Conservation (phyloP, 2,113 vertebrate genomes). For the Chamaea fasciata region DNA sequence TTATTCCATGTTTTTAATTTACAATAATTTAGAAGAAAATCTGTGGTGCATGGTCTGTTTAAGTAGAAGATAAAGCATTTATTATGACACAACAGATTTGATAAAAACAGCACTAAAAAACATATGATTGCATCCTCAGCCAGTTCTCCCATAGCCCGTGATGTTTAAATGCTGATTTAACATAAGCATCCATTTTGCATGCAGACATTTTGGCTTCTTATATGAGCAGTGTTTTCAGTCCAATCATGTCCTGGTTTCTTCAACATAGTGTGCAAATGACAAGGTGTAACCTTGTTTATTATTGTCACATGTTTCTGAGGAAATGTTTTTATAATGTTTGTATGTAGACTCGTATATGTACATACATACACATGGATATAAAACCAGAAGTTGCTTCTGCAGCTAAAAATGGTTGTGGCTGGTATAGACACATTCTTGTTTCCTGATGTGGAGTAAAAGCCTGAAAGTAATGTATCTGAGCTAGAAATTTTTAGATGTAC, state of each 20-base stretch:
- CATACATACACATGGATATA: background rate
- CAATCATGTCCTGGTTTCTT: background rate
- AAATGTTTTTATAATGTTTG: background rate
- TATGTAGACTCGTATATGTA: background rate
- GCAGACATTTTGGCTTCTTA: background rate
- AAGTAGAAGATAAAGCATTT: background rate
- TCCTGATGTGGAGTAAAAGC: background rate
- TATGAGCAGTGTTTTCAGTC: background rate
- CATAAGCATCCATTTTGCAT: background rate
- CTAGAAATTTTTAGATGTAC: background rate
- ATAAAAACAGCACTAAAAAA: background rate
- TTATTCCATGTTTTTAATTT: background rate
- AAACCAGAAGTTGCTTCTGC: background rate
- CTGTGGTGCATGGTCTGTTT: background rate
- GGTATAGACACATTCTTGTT: background rate
- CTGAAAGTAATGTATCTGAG: background rate
- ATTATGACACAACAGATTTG: background rate
- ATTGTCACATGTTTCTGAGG: background rate
- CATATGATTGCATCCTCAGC: background rate
- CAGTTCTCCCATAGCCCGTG: background rate
- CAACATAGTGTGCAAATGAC: background rate
- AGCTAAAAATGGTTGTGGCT: background rate
- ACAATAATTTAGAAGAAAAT: background rate
- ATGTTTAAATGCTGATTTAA: slow-evolving; percentile 38
- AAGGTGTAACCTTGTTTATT: background rate